Conservation (phyloP, 2,888 invertebrate species). For the Aethes cnicana region DNA sequence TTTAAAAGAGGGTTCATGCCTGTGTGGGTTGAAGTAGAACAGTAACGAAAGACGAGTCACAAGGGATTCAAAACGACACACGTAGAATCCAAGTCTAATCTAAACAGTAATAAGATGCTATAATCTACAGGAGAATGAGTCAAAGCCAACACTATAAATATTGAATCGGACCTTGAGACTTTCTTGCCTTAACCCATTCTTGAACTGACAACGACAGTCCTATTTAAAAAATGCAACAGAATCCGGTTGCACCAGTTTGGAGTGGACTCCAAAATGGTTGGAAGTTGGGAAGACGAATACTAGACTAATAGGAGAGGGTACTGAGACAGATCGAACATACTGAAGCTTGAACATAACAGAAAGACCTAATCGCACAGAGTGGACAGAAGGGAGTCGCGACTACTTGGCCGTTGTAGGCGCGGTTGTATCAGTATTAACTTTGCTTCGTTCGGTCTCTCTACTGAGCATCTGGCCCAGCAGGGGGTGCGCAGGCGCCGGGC, state of each 20-base stretch:
- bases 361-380: conserved; percentile 79
- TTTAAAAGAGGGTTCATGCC: conserved; percentile 53
- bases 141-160: conserved; percentile 29
- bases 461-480: conserved; percentile 90
- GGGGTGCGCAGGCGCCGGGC: conserved; percentile 90
- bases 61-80: conserved; percentile 53
- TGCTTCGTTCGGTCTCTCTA: conserved; percentile 85
- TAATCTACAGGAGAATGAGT: conserved; percentile 64
- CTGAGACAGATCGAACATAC: conserved; percentile 51
- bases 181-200: conserved; percentile 49
- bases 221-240: conserved; percentile 28
- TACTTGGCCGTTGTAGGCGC: conserved; percentile 78
- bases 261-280: conserved; percentile 46
- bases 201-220: conserved; percentile 40
- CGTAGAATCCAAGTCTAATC: conserved; percentile 52
- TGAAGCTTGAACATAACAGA: conserved; percentile 77
- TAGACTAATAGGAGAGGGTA: conserved; percentile 70
- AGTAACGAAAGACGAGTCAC: conserved; percentile 51
- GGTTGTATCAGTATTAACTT: conserved; percentile 83
- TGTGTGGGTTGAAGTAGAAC: conserved; percentile 46
- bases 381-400: conserved; percentile 80
- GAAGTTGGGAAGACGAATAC: conserved; percentile 49
- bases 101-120: conserved; percentile 54
- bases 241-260: conserved; percentile 39
- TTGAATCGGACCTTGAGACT: conserved; percentile 28